A percentile compares a stretch with the other conserved stretches of the same genome.
Evolutionary conservation across 2,113 vertebrate genomes (phyloP).

Genomic region (Pygoscelis antarcticus): DNA sequence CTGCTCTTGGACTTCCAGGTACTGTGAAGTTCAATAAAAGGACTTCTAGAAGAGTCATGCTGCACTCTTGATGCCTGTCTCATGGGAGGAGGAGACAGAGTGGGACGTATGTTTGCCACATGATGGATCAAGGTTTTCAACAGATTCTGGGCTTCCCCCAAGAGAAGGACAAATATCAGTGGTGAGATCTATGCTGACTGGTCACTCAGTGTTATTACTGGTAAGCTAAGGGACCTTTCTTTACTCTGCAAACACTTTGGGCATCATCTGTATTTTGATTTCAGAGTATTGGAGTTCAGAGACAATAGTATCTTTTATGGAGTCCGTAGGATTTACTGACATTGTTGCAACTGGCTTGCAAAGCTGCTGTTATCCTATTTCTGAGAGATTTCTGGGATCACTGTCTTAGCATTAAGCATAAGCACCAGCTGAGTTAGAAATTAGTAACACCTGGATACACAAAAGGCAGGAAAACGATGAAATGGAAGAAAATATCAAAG

Average conservation of each 20-base stretch:
- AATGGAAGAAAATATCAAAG: neutral
- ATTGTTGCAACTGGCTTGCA: neutral
- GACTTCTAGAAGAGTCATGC: neutral
- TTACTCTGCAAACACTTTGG: neutral
- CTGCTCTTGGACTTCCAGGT: neutral
- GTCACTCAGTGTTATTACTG: neutral
- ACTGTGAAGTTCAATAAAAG: neutral
- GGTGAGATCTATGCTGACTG: neutral
- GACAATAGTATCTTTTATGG: neutral
- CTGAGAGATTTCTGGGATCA: neutral
- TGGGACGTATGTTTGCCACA: rapidly evolving
- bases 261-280: neutral
- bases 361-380: neutral
- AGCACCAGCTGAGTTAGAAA: conserved; percentile 8
- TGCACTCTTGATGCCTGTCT: neutral
- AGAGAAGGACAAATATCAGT: neutral
- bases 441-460: conserved; percentile 25
- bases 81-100: neutral
- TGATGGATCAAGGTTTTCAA: neutral
- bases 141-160: neutral
- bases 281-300: neutral
- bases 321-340: neutral
- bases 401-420: neutral
- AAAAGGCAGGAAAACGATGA: neutral
- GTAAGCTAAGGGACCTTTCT: neutral